Evolutionary conservation across 2,888 invertebrate genomes (phyloP), one percentile per base, ranked within the genome.

Genomic region (Synergus laeviventris): DNA sequence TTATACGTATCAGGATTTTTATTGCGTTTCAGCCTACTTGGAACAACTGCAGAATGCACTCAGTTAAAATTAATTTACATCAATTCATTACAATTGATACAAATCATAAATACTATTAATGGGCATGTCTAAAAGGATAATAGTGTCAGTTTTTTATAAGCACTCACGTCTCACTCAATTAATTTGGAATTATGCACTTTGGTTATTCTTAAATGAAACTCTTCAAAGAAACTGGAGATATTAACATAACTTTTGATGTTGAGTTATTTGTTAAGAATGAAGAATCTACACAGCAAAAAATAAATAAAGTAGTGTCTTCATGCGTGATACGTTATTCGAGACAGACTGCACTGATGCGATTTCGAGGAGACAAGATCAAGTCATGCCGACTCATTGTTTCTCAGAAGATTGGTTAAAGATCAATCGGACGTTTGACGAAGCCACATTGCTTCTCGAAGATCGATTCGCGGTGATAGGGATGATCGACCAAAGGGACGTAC

Each of bases 401-500:
- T 84, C 82, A 81, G 84, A 86, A 86, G 87, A 88, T 88, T 87
- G 86, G 86, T 85, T 85, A 79, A 60, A 66, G 78, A 85, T 87
- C 85, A 82, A 84, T 84, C 87, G 86, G 84, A 85, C 86, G 87
- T 87, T 89, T 88, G 89, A 88, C 87, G 86, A 86, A 87, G 87
- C 87, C 86, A 81, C 85, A 79, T 64, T 56, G 74, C 84, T 86
- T 83, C 82, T 81, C 84, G 82, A 86, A 90, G 90, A 90, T 89
- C 89, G 89, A 89, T 90, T 88, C 89, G 85, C 87, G 84, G 86
- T 86, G 90, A 90, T 90, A 90, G 86, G 88, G 87, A 87, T 87
- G 86, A 86, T 86, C 85, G 74, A 77, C 84, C 81, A 83, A 86
- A 84, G 86, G 85, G 86, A 84, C 85, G 78, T 81, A 87, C 88